These are phyloP conservation scores for Isaurus tuberculatus DNA, from an alignment of 92 coral and sea anemone genomes.

Conservation along the genomic window DNA sequence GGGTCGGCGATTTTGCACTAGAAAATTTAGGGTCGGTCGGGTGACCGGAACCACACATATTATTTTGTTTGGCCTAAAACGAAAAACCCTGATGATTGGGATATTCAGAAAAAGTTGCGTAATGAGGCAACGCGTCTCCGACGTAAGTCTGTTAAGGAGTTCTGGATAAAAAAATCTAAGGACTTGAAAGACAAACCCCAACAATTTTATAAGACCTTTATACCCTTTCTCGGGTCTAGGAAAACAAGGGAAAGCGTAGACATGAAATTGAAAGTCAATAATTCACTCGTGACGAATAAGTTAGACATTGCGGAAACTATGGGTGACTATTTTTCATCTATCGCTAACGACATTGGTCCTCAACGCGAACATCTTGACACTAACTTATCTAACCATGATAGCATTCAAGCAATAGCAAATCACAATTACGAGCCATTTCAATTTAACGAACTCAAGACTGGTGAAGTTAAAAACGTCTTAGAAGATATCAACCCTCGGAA, in stretches of 20 bases:
- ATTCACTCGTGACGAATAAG: slow-evolving; percentile 30
- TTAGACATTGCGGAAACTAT: slow-evolving; percentile 46
- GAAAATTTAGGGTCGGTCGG: too few relatives aligned
- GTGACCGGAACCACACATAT: too few relatives aligned
- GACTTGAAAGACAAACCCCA: background rate
- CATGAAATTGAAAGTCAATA: slow-evolving; percentile 44
- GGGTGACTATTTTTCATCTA: slow-evolving; percentile 47
- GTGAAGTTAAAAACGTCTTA: slow-evolving; percentile 29
- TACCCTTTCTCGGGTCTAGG: slow-evolving; percentile 10
- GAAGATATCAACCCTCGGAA: slow-evolving; percentile 28
- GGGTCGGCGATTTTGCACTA: too few relatives aligned
- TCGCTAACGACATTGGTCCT: slow-evolving; percentile 44
- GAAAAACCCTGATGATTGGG: slow-evolving; percentile 48
- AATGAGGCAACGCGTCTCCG: slow-evolving; percentile 57
- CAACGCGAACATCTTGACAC: slow-evolving; percentile 19
- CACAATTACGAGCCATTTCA: slow-evolving; percentile 20
- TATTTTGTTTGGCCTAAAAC: too few relatives aligned
- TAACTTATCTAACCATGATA: slow-evolving; percentile 11
- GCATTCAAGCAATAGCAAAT: slow-evolving; percentile 16
- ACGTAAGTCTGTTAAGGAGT: slow-evolving; percentile 26
- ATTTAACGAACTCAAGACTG: slow-evolving; percentile 10
- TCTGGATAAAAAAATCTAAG: background rate
- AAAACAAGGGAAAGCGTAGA: slow-evolving; percentile 15
- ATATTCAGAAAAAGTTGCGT: slow-evolving; percentile 52
- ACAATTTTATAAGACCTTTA: slow-evolving; percentile 10